Conservation (phyloP, 2,113 vertebrate species). For the Ailuropoda melanoleuca region DNA sequence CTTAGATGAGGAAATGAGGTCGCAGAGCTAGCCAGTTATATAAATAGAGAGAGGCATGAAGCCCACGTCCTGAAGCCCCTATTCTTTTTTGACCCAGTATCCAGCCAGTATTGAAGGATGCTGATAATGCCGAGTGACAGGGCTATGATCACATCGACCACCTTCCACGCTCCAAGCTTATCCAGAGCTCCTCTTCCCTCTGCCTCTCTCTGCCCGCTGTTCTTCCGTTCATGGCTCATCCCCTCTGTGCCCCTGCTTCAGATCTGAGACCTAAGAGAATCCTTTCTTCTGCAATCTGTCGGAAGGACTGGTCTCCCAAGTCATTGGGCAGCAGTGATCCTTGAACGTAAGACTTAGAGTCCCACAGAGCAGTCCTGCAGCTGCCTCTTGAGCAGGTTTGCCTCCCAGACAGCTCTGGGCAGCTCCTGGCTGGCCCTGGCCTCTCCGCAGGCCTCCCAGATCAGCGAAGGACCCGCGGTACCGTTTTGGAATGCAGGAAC, state of each 20-base stretch:
- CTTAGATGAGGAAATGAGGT: neutral
- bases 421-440: neutral
- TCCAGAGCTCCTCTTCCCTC: neutral
- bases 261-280: neutral
- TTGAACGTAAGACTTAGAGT: neutral
- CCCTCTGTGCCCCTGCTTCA: neutral
- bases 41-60: neutral
- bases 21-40: neutral
- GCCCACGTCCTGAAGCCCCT: neutral
- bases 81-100: neutral
- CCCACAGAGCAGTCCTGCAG: neutral
- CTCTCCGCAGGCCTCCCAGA: neutral
- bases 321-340: neutral
- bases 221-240: neutral
- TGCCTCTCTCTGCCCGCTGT: neutral
- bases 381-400: neutral
- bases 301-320: neutral
- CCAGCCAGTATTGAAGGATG: neutral
- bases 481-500: neutral
- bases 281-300: neutral
- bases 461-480: neutral
- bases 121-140: neutral
- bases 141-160: rapidly evolving
- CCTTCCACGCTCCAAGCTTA: too few species aligned
- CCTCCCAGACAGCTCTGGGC: neutral